Percentiles rank a stretch among this genome's conserved stretches.
These are phyloP conservation scores for Aphidius colemani DNA, from an alignment of 2,888 invertebrate genomes.

Conservation along the genomic window DNA sequence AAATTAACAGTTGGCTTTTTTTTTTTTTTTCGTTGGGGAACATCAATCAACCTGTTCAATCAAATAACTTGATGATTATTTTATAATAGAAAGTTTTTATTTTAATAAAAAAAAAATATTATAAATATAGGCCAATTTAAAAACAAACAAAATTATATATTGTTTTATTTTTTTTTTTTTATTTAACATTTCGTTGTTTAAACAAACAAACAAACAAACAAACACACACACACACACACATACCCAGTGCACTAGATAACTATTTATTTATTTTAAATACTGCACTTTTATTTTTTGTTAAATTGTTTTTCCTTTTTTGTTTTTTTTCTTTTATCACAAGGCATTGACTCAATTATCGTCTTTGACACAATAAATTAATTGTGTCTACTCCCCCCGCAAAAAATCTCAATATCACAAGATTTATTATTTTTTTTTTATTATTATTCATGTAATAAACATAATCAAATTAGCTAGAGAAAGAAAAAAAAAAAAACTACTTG, in stretches of 20 bases:
- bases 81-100: too few relatives aligned
- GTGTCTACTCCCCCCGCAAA: not conserved
- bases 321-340: slow-evolving; percentile 31
- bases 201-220: too few relatives aligned
- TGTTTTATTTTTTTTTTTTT: not conserved
- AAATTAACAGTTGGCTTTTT: too few relatives aligned
- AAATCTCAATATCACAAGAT: not conserved
- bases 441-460: too few relatives aligned
- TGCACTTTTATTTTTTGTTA: not conserved
- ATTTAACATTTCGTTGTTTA: slow-evolving; percentile 45
- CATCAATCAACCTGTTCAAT: too few relatives aligned
- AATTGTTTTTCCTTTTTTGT: slow-evolving; percentile 14
- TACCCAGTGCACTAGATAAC: slow-evolving; percentile 3
- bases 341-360: slow-evolving; percentile 35
- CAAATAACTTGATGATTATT: slow-evolving; percentile 13
- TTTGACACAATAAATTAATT: slow-evolving; percentile 20
- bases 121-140: slow-evolving; percentile 44
- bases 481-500: too few relatives aligned
- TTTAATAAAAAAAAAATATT: too few relatives aligned
- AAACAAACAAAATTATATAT: slow-evolving; percentile 31
- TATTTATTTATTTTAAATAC: not conserved
- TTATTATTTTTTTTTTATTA: too few relatives aligned
- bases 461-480: too few relatives aligned
- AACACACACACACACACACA: slow-evolving; percentile 16
- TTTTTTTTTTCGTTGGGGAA: slow-evolving; percentile 7